A percentile compares a stretch with the other conserved stretches of the same genome.
Conservation (phyloP, 2,888 invertebrate genomes). For the Hymenopus coronatus region DNA sequence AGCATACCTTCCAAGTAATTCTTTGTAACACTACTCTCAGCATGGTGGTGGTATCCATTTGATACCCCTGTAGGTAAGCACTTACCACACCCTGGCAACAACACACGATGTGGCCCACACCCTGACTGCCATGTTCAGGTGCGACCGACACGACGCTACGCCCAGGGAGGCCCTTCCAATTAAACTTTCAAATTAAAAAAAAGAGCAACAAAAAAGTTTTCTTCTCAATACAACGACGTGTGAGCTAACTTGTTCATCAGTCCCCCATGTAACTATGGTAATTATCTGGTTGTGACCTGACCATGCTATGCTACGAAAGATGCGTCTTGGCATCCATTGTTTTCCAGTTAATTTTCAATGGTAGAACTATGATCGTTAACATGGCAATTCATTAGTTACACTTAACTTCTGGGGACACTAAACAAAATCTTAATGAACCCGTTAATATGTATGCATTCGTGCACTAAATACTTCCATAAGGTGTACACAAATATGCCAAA, state of each 20-base stretch:
- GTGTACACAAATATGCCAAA: too few species aligned
- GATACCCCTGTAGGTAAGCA: constrained; percentile 1
- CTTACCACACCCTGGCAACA: constrained; percentile 15
- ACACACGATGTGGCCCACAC: constrained; percentile 3
- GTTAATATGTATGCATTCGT: too few species aligned
- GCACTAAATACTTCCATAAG: too few species aligned
- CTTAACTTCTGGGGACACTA: too few species aligned
- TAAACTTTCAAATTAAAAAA: constrained; percentile 21
- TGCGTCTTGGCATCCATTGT: too few species aligned
- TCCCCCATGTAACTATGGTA: constrained; percentile 14
- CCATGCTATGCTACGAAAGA: not conserved
- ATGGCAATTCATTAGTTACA: too few species aligned
- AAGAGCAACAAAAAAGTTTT: not conserved
- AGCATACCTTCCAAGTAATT: not conserved
- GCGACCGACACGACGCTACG: constrained; percentile 13
- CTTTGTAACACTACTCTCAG: not conserved
- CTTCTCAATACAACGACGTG: constrained; percentile 3
- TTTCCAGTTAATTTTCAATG: too few species aligned
- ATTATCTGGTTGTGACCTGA: not conserved
- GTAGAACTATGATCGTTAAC: too few species aligned
- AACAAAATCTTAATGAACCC: too few species aligned
- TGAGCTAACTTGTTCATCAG: constrained; percentile 14
- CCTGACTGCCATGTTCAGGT: constrained; percentile 8
- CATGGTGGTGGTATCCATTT: not conserved
- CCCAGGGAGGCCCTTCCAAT: constrained; percentile 20